Conservation (phyloP, 2,888 invertebrate species). For the Parnassius smintheus region DNA sequence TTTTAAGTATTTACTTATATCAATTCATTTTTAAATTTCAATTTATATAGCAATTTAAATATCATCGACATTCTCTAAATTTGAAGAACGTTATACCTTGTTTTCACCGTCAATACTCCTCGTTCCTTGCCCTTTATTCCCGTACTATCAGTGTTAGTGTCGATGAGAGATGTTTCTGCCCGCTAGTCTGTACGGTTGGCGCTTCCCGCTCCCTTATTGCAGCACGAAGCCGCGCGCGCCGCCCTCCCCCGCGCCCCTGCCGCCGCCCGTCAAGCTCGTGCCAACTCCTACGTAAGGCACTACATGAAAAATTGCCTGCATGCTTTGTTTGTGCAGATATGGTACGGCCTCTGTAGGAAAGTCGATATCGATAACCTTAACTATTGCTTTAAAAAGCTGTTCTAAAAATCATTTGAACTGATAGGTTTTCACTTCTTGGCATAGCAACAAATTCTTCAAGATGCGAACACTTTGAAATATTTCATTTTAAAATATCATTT, state of each 20-base stretch:
- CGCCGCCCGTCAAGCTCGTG: constrained; percentile 88
- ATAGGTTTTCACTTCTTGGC: too few species aligned
- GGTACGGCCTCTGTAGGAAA: constrained; percentile 51
- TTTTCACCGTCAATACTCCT: constrained; percentile 34
- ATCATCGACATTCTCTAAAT: constrained; percentile 58
- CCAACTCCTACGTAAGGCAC: constrained; percentile 85
- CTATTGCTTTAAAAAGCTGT: too few species aligned
- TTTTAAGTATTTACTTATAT: not conserved
- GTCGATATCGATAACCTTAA: constrained; percentile 5
- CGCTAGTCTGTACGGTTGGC: constrained; percentile 96
- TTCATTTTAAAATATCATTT: too few species aligned
- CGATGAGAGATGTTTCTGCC: constrained; percentile 81
- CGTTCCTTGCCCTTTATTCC: constrained; percentile 28
- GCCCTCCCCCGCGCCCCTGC: constrained; percentile 89
- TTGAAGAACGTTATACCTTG: constrained; percentile 26
- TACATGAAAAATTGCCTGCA: constrained; percentile 62
- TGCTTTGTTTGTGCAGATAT: constrained; percentile 68
- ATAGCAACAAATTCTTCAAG: too few species aligned
- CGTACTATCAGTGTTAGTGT: constrained; percentile 63
- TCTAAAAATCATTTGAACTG: too few species aligned
- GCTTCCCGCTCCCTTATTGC: constrained; percentile 98
- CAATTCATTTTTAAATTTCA: constrained; percentile 3
- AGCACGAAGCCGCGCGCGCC: constrained; percentile 92
- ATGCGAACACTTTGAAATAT: too few species aligned
- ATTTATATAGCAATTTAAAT: constrained; percentile 30